Evolutionary conservation across 2,113 vertebrate genomes (phyloP).

Genomic region (Gasterosteus aculeatus): DNA sequence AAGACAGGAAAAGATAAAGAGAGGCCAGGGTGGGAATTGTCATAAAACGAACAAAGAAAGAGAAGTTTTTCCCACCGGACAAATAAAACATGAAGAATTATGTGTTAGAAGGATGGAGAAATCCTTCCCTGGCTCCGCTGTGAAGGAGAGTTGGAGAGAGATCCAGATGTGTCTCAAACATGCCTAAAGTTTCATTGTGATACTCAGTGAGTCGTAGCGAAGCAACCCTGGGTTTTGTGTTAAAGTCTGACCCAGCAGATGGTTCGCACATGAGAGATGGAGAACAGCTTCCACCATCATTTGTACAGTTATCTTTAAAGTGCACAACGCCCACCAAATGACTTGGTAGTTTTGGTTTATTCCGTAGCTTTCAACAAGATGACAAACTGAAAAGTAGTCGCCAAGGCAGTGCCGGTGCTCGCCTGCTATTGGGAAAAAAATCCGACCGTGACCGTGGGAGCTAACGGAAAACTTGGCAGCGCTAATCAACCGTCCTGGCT

Average conservation of each 20-base stretch:
- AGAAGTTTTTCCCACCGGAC: constrained; percentile 58
- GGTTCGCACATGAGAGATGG: constrained; percentile 48
- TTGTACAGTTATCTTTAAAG: constrained; percentile 34
- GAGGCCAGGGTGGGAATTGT: constrained; percentile 56
- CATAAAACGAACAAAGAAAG: constrained; percentile 60
- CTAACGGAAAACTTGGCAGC: no score
- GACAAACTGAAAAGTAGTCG: neutral
- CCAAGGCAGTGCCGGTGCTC: no score
- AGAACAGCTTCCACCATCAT: constrained; percentile 21
- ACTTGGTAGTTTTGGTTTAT: constrained; percentile 30
- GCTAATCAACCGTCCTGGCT: no score
- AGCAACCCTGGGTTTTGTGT: constrained; percentile 36
- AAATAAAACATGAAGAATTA: constrained; percentile 73
- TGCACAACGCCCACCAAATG: neutral
- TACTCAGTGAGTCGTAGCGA: constrained; percentile 58
- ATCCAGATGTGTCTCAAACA: constrained; percentile 74
- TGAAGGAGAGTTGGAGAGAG: constrained; percentile 45
- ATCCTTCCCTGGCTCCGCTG: constrained; percentile 55
- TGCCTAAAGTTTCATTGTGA: constrained; percentile 69
- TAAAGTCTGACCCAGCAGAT: constrained; percentile 58
- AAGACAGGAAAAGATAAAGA: constrained; percentile 41
- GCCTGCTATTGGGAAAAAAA: no score
- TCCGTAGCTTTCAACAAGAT: neutral
- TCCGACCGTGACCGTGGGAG: no score
- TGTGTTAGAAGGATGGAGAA: constrained; percentile 58